Conservation (phyloP, 2,888 invertebrate species). For the Apocheima hispidaria region DNA sequence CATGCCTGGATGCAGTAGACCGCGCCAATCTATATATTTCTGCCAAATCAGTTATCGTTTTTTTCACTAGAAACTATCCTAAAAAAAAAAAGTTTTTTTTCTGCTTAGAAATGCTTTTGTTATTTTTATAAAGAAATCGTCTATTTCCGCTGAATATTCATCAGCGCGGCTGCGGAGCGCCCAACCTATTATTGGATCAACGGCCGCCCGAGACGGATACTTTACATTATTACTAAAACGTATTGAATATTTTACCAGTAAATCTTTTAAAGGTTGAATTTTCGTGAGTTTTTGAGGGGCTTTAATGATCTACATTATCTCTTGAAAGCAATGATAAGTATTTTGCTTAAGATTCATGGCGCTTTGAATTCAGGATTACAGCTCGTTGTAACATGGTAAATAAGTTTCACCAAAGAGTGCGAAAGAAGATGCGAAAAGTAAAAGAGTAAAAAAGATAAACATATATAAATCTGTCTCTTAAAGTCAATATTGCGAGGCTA, state of each 20-base stretch:
- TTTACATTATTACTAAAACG: slow-evolving; percentile 28
- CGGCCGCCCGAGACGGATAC: slow-evolving; percentile 13
- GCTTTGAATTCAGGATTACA: too few species aligned
- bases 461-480: too few species aligned
- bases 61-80: background rate
- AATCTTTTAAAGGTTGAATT: slow-evolving; percentile 25
- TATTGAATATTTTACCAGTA: slow-evolving; percentile 28
- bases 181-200: slow-evolving; percentile 57
- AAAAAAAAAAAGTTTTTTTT: too few species aligned
- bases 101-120: background rate
- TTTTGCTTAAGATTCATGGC: too few species aligned
- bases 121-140: background rate
- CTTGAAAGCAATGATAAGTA: background rate
- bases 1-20: too few species aligned
- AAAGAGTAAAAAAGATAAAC: too few species aligned
- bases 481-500: too few species aligned
- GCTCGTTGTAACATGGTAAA: too few species aligned
- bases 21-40: too few species aligned
- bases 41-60: too few species aligned
- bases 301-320: slow-evolving; percentile 1
- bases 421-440: too few species aligned
- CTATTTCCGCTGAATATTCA: slow-evolving; percentile 53
- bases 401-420: too few species aligned
- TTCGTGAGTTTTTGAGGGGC: background rate
- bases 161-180: slow-evolving; percentile 47